phyloP scores from a whole-genome alignment of 2,888 invertebrate genomes.

The Bugula neritina region DNA sequence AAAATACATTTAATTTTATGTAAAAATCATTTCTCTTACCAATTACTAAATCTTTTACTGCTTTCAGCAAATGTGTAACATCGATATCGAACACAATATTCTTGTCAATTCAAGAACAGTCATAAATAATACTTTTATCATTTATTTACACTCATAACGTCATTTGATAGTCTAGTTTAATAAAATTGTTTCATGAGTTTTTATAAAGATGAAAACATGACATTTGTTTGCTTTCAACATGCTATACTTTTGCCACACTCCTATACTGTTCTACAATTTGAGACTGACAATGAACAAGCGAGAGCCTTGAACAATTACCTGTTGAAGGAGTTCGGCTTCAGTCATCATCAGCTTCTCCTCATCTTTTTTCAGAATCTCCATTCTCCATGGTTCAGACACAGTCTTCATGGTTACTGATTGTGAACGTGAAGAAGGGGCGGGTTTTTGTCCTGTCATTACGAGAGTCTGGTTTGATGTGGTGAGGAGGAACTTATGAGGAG shows the following conservation, averaged over 20 bases:
- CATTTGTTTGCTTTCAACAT: no score
- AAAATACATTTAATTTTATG: no score
- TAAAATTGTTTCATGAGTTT: no score
- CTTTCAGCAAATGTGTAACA: neutral
- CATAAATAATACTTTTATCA: neutral
- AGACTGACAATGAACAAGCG: no score
- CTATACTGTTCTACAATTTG: no score
- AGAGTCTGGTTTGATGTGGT: conserved; percentile 17
- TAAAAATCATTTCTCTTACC: no score
- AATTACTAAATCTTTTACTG: no score
- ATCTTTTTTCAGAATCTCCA: neutral
- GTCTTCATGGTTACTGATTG: neutral
- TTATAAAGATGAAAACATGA: neutral
- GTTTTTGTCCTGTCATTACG: neutral
- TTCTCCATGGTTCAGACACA: conserved; percentile 3
- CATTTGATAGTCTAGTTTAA: neutral
- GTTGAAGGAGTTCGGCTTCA: neutral
- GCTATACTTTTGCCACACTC: no score
- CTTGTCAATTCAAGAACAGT: neutral
- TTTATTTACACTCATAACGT: neutral
- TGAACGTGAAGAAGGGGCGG: no score
- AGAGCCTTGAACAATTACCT: neutral
- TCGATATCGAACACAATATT: neutral
- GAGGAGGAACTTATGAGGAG: neutral
- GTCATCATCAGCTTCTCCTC: conserved; percentile 10